Conservation (phyloP, 2,797 vertebrate genomes). For the Sandelia bainsii region DNA sequence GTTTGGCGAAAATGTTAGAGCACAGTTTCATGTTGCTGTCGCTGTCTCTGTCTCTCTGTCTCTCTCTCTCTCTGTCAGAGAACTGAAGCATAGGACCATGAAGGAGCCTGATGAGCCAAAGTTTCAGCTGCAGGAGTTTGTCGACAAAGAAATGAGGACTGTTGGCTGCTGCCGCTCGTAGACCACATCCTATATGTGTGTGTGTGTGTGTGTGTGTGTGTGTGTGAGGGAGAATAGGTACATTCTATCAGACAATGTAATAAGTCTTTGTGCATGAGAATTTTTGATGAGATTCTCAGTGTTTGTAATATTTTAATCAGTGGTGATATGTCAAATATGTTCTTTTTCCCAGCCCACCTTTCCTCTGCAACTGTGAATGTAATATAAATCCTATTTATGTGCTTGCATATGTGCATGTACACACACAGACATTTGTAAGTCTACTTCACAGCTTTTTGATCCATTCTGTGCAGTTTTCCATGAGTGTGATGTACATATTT, state of each 20-base stretch:
- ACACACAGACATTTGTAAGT: constrained; percentile 12
- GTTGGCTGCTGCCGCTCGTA: constrained; percentile 90
- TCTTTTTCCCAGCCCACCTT: constrained; percentile 57
- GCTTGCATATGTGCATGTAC: constrained; percentile 38
- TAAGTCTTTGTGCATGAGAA: constrained; percentile 24
- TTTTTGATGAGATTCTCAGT: constrained; percentile 32
- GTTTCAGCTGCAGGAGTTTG: constrained; percentile 94
- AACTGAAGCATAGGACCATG: constrained; percentile 92
- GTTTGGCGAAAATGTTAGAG: not conserved
- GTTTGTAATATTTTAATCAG: constrained; percentile 31
- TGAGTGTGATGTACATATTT: constrained; percentile 57
- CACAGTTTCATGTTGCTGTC: not conserved
- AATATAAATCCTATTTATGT: constrained; percentile 55
- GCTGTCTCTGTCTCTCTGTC: too few species aligned
- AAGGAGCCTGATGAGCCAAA: constrained; percentile 89
- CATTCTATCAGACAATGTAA: constrained; percentile 13
- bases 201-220: not conserved
- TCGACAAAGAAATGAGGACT: constrained; percentile 91
- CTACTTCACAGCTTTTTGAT: constrained; percentile 17
- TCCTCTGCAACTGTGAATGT: constrained; percentile 80
- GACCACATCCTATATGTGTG: constrained; percentile 42
- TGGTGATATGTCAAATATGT: constrained; percentile 1
- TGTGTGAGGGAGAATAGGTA: not conserved
- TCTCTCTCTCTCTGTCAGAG: constrained; percentile 85
- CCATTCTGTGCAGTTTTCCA: constrained; percentile 34